Conservation (phyloP, 1,140 invertebrate species). For the Mycetomoellerius zeteki region DNA sequence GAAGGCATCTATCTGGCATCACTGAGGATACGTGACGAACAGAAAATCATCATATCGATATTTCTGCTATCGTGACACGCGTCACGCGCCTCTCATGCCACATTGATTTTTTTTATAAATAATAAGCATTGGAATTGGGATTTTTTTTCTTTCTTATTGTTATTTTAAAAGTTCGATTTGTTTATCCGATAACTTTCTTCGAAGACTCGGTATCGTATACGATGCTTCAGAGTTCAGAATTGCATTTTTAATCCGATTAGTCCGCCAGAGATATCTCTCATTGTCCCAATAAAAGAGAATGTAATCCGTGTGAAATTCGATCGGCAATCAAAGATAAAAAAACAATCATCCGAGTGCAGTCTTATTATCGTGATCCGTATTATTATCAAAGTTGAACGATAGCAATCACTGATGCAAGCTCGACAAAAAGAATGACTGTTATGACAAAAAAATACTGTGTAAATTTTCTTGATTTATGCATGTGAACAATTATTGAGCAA, state of each 20-base stretch:
- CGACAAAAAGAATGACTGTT: neutral
- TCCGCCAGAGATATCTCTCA: neutral
- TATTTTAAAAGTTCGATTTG: neutral
- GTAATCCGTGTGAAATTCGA: neutral
- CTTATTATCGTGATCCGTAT: neutral
- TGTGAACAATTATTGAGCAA: neutral
- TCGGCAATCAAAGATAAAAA: constrained; percentile 19
- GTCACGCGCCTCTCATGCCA: constrained; percentile 42
- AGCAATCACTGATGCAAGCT: neutral
- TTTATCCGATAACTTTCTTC: constrained; percentile 14
- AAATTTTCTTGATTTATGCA: neutral
- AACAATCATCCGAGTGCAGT: constrained; percentile 3
- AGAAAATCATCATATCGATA: constrained; percentile 13
- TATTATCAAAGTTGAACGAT: neutral
- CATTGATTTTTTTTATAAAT: neutral
- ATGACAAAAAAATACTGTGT: neutral
- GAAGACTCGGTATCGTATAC: constrained; percentile 5
- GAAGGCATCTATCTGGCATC: constrained; percentile 67
- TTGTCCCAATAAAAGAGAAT: neutral
- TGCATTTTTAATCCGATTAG: neutral
- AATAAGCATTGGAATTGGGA: neutral
- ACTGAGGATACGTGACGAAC: constrained; percentile 54
- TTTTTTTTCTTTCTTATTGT: too few species aligned
- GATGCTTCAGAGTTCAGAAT: neutral
- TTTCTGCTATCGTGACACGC: neutral